phyloP scores from a whole-genome alignment of 2,888 invertebrate genomes.

The Hesperia comma region DNA sequence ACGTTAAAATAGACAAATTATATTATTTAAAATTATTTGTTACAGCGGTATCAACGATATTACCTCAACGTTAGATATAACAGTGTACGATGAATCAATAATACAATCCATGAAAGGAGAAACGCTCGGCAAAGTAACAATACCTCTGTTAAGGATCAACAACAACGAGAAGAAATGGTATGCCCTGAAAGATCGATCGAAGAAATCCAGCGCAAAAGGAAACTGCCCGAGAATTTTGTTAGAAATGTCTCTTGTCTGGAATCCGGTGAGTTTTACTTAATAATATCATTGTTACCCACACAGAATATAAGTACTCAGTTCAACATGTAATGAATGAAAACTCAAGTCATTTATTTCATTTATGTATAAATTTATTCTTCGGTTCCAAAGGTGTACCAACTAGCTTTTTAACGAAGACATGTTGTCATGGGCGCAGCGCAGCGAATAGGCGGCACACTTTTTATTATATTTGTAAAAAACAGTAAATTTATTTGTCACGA shows the following conservation, averaged over 20 bases:
- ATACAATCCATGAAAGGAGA: constrained; percentile 63
- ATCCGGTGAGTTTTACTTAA: constrained; percentile 62
- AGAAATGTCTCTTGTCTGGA: constrained; percentile 76
- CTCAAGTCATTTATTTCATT: too few relatives aligned
- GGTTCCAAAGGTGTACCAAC: too few relatives aligned
- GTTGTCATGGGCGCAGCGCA: too few relatives aligned
- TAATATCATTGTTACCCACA: too few relatives aligned
- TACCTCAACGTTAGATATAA: constrained; percentile 72
- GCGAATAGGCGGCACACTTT: too few relatives aligned
- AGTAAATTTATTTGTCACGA: too few relatives aligned
- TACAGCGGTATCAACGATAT: constrained; percentile 70
- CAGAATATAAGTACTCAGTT: too few relatives aligned
- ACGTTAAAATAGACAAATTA: neutral
- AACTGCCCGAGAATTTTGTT: constrained; percentile 71
- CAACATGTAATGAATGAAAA: too few relatives aligned
- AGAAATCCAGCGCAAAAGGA: constrained; percentile 64
- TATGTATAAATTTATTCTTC: too few relatives aligned
- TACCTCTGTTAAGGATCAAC: constrained; percentile 69
- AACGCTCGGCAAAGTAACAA: constrained; percentile 68
- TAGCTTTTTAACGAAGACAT: too few relatives aligned
- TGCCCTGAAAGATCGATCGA: constrained; percentile 67
- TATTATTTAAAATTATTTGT: constrained; percentile 38
- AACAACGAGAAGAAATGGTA: constrained; percentile 76
- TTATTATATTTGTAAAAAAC: too few relatives aligned
- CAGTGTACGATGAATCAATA: constrained; percentile 70